These are phyloP conservation scores for Ictalurus punctatus DNA, from an alignment of 2,113 vertebrate genomes.

Conservation along the genomic window DNA sequence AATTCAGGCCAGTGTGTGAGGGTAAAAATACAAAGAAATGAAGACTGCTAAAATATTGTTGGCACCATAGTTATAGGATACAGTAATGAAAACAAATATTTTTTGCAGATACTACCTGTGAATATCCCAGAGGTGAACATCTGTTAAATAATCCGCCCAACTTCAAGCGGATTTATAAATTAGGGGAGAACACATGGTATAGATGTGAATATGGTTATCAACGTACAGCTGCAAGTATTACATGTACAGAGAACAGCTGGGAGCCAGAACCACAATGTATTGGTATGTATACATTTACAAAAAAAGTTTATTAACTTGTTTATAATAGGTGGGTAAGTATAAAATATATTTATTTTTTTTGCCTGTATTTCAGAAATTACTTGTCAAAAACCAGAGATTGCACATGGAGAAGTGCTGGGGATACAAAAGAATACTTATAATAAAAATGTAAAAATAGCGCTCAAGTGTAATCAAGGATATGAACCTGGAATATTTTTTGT, in stretches of 20 bases:
- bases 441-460: rapidly evolving
- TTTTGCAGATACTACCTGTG: conserved; percentile 56
- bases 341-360: not conserved
- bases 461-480: not conserved
- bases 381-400: not conserved
- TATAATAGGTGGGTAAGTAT: not conserved
- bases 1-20: conserved; percentile 19
- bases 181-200: not conserved
- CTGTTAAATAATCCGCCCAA: rapidly evolving
- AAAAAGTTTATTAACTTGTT: not conserved
- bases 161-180: not conserved
- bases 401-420: not conserved
- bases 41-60: not conserved
- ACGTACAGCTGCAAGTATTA: rapidly evolving
- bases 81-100: not conserved
- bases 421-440: not conserved
- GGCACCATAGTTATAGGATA: not conserved
- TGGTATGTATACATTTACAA: conserved; percentile 50
- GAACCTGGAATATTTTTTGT: not conserved
- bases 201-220: rapidly evolving
- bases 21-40: conserved; percentile 51
- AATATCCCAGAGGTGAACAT: rapidly evolving
- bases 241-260: conserved; percentile 64
- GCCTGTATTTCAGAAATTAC: not conserved
- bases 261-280: conserved; percentile 56